Percentiles rank a stretch among this genome's conserved stretches.
phyloP scores from a whole-genome alignment of 2,113 vertebrate species.

The Thymallus thymallus region DNA sequence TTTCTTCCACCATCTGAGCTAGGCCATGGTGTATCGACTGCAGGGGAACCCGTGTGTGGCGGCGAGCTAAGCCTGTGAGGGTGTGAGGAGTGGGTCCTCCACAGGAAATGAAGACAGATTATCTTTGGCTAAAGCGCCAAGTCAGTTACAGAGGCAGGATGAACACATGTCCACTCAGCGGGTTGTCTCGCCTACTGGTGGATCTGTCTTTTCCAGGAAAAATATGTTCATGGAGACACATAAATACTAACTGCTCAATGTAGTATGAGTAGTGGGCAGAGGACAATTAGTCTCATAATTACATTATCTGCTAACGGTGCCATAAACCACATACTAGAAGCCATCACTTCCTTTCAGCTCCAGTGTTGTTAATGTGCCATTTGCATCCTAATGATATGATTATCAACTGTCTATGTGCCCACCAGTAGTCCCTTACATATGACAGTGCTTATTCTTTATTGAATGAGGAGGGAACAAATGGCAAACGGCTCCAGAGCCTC shows the following conservation, averaged over 20 bases:
- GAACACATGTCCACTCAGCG: constrained; percentile 19
- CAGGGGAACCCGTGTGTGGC: constrained; percentile 76
- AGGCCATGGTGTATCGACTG: constrained; percentile 71
- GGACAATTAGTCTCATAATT: constrained; percentile 19
- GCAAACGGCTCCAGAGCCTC: constrained; percentile 15
- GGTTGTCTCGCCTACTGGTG: constrained; percentile 5
- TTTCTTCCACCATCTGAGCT: constrained; percentile 77
- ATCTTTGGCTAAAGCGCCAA: constrained; percentile 1
- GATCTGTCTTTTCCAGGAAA: constrained; percentile 14
- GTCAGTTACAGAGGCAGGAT: no score
- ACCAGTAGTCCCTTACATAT: constrained; percentile 21
- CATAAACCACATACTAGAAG: constrained; percentile 16
- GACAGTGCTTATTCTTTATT: constrained; percentile 32
- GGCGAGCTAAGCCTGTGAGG: constrained; percentile 66
- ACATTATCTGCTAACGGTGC: constrained; percentile 17
- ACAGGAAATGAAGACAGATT: constrained; percentile 13
- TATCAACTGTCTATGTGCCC: constrained; percentile 18
- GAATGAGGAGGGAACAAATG: constrained; percentile 21
- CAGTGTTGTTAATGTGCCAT: constrained; percentile 25
- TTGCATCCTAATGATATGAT: constrained; percentile 41
- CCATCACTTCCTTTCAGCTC: constrained; percentile 11
- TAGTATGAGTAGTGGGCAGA: constrained; percentile 21
- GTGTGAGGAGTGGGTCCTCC: background rate
- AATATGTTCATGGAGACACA: constrained; percentile 27
- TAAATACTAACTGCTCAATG: constrained; percentile 30